Evolutionary conservation across 1,140 invertebrate species (phyloP).

Genomic region (Drosophila varians): DNA sequence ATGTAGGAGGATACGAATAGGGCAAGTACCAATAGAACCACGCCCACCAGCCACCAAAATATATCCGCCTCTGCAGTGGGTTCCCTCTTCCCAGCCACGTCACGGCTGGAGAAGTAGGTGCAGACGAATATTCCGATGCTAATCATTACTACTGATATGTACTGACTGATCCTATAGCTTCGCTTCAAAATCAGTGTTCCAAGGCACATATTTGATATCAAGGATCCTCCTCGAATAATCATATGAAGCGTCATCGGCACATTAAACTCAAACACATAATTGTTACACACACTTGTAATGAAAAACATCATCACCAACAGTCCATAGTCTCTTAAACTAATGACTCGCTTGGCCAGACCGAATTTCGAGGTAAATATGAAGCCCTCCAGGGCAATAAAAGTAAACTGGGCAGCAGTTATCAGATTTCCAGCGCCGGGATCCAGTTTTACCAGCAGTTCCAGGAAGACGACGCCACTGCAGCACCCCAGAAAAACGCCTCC

Average conservation of each 20-base stretch:
- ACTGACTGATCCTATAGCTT: conserved; percentile 92
- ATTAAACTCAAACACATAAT: conserved; percentile 98
- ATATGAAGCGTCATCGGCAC: conserved; percentile 99
- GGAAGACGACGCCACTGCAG: conserved; percentile 94
- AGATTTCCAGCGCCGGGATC: conserved; percentile 96
- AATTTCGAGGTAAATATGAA: conserved; percentile 95
- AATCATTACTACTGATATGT: conserved; percentile 96
- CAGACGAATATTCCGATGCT: conserved; percentile 96
- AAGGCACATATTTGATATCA: conserved; percentile 98
- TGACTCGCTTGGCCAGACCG: conserved; percentile 89
- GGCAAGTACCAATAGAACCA: conserved; percentile 92
- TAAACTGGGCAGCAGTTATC: conserved; percentile 96
- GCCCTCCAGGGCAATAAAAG: conserved; percentile 95
- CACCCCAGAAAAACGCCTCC: conserved; percentile 92
- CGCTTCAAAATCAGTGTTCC: conserved; percentile 95
- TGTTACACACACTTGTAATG: conserved; percentile 96
- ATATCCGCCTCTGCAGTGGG: conserved; percentile 2
- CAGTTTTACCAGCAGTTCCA: conserved; percentile 93
- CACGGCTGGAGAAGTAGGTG: conserved; percentile 91
- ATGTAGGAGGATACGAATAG: conserved; percentile 97
- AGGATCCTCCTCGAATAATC: conserved; percentile 98
- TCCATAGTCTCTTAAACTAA: conserved; percentile 92
- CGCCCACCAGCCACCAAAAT: conserved; percentile 92
- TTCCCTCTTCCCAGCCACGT: conserved; percentile 2
- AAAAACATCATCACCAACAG: conserved; percentile 96